These are phyloP conservation scores for Netelia fuscicornis DNA, from an alignment of 2,888 invertebrate species.

Conservation along the genomic window DNA sequence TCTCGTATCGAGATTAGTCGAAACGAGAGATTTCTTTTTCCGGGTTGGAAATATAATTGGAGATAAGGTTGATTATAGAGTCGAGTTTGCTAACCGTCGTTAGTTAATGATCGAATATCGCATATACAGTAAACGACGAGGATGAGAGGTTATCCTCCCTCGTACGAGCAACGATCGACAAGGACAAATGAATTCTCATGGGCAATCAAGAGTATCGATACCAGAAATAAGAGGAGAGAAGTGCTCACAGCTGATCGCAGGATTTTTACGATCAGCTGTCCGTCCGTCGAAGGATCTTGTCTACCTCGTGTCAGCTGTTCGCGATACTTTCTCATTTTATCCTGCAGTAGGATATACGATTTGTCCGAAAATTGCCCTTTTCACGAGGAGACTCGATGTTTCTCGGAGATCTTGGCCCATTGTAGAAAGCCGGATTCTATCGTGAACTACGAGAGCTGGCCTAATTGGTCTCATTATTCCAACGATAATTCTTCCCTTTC, in stretches of 20 bases:
- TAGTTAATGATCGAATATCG: conserved; percentile 45
- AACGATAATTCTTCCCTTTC: neutral
- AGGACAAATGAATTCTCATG: conserved; percentile 70
- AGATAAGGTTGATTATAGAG: conserved; percentile 25
- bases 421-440: conserved; percentile 52
- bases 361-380: conserved; percentile 35
- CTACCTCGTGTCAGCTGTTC: conserved; percentile 63
- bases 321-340: conserved; percentile 38
- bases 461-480: conserved; percentile 58
- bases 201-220: conserved; percentile 67
- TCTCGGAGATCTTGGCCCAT: conserved; percentile 33
- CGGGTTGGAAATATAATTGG: conserved; percentile 4
- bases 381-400: conserved; percentile 9
- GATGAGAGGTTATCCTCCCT: conserved; percentile 32
- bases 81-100: conserved; percentile 23
- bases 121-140: conserved; percentile 31
- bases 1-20: neutral
- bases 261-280: conserved; percentile 66
- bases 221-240: conserved; percentile 43
- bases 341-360: conserved; percentile 23
- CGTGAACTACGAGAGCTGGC: conserved; percentile 13
- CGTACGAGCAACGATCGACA: conserved; percentile 20
- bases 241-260: conserved; percentile 63
- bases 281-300: conserved; percentile 43
- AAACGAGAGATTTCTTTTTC: neutral